A percentile compares a stretch with the other conserved stretches of the same genome.
Evolutionary conservation across 2,888 invertebrate species (phyloP).

Genomic region (Panzeria rudis): DNA sequence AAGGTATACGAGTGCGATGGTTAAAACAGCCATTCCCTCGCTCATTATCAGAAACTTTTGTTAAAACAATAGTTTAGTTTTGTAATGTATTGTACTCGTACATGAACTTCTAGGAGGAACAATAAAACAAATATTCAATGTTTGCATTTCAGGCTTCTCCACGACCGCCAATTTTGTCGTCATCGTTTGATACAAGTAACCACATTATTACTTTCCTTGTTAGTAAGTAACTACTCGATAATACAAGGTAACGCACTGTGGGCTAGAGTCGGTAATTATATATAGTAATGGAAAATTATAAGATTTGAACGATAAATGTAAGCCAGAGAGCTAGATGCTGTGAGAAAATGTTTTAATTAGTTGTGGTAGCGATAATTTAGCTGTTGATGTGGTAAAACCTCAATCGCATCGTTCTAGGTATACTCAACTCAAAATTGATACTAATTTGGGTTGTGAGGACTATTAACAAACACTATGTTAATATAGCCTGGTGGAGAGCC

Average conservation of each 20-base stretch:
- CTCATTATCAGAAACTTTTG: constrained; percentile 61
- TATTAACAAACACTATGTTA: too few relatives aligned
- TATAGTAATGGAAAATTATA: too few relatives aligned
- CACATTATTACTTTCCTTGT: constrained; percentile 42
- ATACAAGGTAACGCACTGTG: constrained; percentile 36
- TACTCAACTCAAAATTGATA: too few relatives aligned
- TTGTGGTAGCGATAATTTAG: too few relatives aligned
- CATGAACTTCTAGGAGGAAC: constrained; percentile 28
- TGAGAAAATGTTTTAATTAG: too few relatives aligned
- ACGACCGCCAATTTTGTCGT: constrained; percentile 44
- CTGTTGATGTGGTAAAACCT: too few relatives aligned
- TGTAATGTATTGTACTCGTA: constrained; percentile 48
- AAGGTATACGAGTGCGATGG: background rate
- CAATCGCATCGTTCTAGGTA: too few relatives aligned
- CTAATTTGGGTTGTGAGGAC: too few relatives aligned
- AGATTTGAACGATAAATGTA: background rate
- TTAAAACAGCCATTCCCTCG: constrained; percentile 1
- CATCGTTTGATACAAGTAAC: constrained; percentile 41
- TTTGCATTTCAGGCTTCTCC: constrained; percentile 45
- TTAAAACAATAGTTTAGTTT: constrained; percentile 67
- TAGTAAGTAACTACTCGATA: constrained; percentile 14
- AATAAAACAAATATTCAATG: constrained; percentile 64
- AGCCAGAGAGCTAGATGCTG: too few relatives aligned
- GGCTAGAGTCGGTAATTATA: background rate
- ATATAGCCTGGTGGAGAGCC: too few relatives aligned